Evolutionary conservation across 2,797 vertebrate genomes (phyloP), one percentile per base, ranked within the genome.

Genomic region (Anguilla anguilla): DNA sequence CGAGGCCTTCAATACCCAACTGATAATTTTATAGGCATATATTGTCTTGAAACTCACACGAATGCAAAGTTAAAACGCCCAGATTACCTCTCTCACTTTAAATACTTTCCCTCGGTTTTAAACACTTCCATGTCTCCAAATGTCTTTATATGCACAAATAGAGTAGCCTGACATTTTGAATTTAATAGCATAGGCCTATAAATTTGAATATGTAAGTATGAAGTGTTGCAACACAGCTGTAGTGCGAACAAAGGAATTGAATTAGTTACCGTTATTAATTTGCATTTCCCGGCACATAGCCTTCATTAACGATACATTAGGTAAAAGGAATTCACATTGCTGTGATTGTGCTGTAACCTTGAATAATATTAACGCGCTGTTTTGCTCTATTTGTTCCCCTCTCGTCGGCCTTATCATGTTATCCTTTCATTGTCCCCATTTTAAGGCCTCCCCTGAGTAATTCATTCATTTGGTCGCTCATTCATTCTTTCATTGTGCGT

Each of bases 391-490:
- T 86, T 87, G 69, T 7, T 79, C 39, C 67, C 28, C 51, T 51
- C 61, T 22, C 17, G 57, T 39, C 35, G 57, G 84, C 31, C 61
- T 86, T 67, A 86, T 77, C 69, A 55, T 83, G n/a, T 61, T 86
- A 81, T 86, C 67, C 77, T 85, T 86, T 88, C 74, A 82, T 88
- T 91, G 86, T 88, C 39, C 86, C 81, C 79, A n/a, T 87, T 88
- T 81, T 87, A 46, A 77, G 43, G 31, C 64, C 35, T 69, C 81
- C 43, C 28, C 51, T 17, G 83, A 85, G 77, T 90, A 88, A 85
- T 87, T 90, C 89, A 88, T 35, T 87, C 83, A 86, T 88, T 87
- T 87, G 84, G 25, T 86, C 89, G 6, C 90, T 88, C 90, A 84
- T 90, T 92, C 39, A 91, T 59, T 88, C 85, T 87, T 87, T 86